Percentiles rank a stretch among this genome's conserved stretches.
Conservation (phyloP, 2,888 invertebrate genomes). For the Ochropleura plecta region DNA sequence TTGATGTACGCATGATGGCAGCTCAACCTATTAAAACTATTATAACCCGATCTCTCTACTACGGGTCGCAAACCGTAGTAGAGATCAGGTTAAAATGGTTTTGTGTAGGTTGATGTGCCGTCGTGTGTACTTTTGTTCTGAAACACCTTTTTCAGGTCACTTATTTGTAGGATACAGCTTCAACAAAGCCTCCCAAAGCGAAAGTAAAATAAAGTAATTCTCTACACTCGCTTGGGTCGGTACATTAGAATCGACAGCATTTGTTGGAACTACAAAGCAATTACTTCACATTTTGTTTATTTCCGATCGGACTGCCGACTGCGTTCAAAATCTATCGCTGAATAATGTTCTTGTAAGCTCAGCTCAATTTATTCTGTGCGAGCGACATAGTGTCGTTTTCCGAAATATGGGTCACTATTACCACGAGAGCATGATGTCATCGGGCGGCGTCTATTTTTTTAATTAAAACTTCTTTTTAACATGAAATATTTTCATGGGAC, state of each 20-base stretch:
- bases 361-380: neutral
- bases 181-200: neutral
- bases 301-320: neutral
- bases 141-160: neutral
- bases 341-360: neutral
- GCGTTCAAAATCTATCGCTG: neutral
- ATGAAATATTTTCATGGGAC: no score
- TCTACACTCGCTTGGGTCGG: neutral
- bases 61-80: no score
- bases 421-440: no score
- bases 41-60: no score
- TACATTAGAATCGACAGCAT: neutral
- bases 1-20: slow-evolving; percentile 1
- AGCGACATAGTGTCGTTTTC: neutral
- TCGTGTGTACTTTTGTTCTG: neutral
- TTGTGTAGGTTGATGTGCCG: no score
- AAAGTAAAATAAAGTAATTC: neutral
- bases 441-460: no score
- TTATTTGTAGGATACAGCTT: neutral
- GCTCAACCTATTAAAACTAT: no score
- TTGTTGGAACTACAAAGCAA: neutral
- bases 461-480: no score
- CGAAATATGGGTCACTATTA: no score
- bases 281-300: neutral
- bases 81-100: no score